phyloP scores from a whole-genome alignment of 2,888 invertebrate species.

The Harmothoe impar region DNA sequence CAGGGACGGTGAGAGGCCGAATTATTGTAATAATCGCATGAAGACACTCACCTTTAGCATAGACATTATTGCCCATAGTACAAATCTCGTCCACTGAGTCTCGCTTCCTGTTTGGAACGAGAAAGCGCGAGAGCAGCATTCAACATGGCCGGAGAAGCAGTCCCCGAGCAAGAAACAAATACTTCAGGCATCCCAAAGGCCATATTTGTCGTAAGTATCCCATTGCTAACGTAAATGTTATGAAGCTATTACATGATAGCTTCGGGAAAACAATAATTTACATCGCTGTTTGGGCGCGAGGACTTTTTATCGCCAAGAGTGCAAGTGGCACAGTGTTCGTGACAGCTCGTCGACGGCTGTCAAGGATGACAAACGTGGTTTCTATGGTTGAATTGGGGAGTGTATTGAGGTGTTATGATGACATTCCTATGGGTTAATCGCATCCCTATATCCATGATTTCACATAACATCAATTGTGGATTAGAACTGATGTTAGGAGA shows the following conservation, averaged over 20 bases:
- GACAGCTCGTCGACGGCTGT: not conserved
- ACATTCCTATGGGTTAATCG: too few relatives aligned
- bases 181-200: constrained; percentile 70
- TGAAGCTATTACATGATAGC: not conserved
- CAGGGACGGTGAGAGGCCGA: not conserved
- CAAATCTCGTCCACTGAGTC: constrained; percentile 43
- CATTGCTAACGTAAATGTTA: not conserved
- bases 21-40: not conserved
- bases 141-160: constrained; percentile 67
- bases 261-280: too few relatives aligned
- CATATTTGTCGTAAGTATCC: constrained; percentile 68
- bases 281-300: too few relatives aligned
- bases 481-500: too few relatives aligned
- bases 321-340: not conserved
- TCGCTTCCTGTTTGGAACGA: constrained; percentile 55
- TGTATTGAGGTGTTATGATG: too few relatives aligned
- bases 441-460: too few relatives aligned
- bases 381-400: not conserved
- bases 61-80: constrained; percentile 51
- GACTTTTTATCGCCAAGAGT: too few relatives aligned
- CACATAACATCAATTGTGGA: too few relatives aligned
- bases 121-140: not conserved
- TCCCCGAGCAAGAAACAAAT: constrained; percentile 62
- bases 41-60: constrained; percentile 56
- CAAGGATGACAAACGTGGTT: constrained; percentile 18